Base-by-base conservation (phyloP, 1,140 invertebrate genomes). In the Pomacea maculata region DNA sequence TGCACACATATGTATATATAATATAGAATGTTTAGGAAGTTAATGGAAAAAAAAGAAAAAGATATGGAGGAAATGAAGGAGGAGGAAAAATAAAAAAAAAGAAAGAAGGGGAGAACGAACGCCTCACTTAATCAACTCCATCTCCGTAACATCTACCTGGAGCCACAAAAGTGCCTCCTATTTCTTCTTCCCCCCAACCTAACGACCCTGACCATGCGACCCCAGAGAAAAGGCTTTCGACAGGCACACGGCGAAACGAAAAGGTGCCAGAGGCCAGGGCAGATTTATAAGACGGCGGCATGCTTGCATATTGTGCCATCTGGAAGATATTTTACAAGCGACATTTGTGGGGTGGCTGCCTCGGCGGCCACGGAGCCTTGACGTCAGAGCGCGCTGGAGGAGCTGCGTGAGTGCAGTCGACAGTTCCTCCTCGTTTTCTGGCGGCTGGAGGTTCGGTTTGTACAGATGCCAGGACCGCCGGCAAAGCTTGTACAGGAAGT, bases 81-180 rank as follows among this genome's bases (percentile, higher is more conserved):
- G 61, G 25, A 25, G 76, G 73, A 81, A 17, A 70, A 61, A 75
- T 10, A 81, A 74, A 29, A 64, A 64, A 25, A 74, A 34, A 67
- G 25, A 25, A 25, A 12, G 25, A 25, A 76, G n/a, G 70, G 25
- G 45, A 64, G 21, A 61, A 68, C n/a, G 57, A n/a, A 75, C 8
- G 65, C 55, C 25, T 45, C 2, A 45, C 6, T 45, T 45, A 45
- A 45, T 21, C 34, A 75, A 9, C 54, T 61, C 21, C 19, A 70
- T 25, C 15, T 15, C 52, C 5, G 14, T 52, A 45, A 21, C 34
- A 45, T 14, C 25, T 67, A 54, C 29, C 55, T 25, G 21, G 1
- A 14, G 63, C 10, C n/a, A 57, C 10, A 57, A 25, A 57, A 57
- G 15, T n/a, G 19, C 19, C 55, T 21, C 11, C 63, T 4, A 52